Base-by-base conservation (phyloP, 2,888 invertebrate genomes). In the Periphyllus acericola region DNA sequence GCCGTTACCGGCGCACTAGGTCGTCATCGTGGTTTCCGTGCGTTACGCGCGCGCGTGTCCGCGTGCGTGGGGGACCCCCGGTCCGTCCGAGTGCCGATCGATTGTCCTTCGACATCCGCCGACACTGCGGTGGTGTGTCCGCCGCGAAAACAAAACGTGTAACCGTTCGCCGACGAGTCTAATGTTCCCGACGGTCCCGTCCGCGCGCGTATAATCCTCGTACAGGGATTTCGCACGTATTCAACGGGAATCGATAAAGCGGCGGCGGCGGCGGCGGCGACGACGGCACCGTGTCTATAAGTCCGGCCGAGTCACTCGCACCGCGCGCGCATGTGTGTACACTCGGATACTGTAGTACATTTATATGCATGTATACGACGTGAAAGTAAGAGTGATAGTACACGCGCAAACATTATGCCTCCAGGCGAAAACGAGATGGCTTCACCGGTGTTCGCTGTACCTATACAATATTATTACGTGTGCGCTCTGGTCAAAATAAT, bases 191-290 rank as follows among this genome's bases (percentile, higher is more conserved):
- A 21, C 25, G 36, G 36, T 3, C 17, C 34, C 55, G 19, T 9
- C 46, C 40, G 19, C 17, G 52, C 25, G 55, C 25, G 21, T 11
- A 6, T 46, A 71, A 71, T 68, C 68, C 68, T 68, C 81, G 68
- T 66, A 40, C 32, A 81, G 68, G 81, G 81, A 81, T 81, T 81
- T 81, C 68, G 81, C 68, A 81, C 68, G 14, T 68, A 81, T 81
- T 81, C 60, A 46, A 81, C 68, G 46, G 11, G 68, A 81, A 81
- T 81, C 81, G 68, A 81, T 81, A 81, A 46, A 68, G 81, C 68
- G 66, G 66, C 46, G 46, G 34, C 11, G 40, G n/a, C 8, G 40
- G 3, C 78, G 34, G 66, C 68, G 68, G 40, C 66, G 80, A 36
- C 66, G 40, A 8, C 21, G 40, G 17, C 60, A n/a, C 74, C 14